Evolutionary conservation across 2,888 invertebrate genomes (phyloP).

Genomic region (Gibbula magus): DNA sequence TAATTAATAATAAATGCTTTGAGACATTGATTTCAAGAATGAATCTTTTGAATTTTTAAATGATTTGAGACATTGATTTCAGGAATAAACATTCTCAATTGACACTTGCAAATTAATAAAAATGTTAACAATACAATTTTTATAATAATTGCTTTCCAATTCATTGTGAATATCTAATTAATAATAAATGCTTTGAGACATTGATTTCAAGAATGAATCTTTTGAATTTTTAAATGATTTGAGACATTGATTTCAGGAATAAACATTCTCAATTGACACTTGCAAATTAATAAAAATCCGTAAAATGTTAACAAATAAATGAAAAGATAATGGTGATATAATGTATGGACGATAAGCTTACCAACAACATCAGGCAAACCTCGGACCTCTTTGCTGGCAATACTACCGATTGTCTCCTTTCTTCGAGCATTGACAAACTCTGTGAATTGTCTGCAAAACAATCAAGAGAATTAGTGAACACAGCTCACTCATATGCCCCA

Average conservation of each 20-base stretch:
- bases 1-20: no score
- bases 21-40: background rate
- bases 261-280: background rate
- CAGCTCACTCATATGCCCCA: no score
- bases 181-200: background rate
- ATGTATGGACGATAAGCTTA: conserved; percentile 39
- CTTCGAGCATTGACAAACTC: conserved; percentile 58
- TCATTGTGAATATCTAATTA: background rate
- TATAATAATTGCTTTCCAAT: no score
- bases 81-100: background rate
- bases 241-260: background rate
- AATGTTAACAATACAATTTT: background rate
- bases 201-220: background rate
- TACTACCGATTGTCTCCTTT: conserved; percentile 48
- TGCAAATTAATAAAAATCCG: background rate
- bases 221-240: background rate
- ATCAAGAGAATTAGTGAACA: no score
- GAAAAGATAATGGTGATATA: background rate
- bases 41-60: background rate
- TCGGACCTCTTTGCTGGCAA: conserved; percentile 66
- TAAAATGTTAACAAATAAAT: no score
- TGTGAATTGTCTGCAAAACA: conserved; percentile 60
- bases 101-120: background rate
- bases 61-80: background rate
- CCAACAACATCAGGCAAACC: conserved; percentile 71